Evolutionary conservation across 2,113 vertebrate species (phyloP).

Genomic region (Corythornis madagascariensis): DNA sequence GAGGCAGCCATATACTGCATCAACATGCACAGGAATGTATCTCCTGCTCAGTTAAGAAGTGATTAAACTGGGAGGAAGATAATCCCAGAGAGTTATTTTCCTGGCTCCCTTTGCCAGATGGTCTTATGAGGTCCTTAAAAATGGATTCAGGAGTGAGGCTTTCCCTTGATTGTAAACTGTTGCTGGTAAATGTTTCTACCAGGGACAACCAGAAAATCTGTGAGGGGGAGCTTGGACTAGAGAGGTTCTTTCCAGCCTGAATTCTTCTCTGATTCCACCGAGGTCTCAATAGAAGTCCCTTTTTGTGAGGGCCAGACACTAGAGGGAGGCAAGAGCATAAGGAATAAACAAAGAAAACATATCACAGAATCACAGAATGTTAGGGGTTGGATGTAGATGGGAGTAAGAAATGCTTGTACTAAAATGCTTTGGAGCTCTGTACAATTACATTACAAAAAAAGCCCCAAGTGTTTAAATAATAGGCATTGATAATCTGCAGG

Average conservation of each 20-base stretch:
- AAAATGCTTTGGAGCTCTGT: neutral
- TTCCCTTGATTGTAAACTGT: neutral
- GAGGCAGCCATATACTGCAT: neutral
- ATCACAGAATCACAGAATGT: too few species aligned
- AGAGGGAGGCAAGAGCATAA: constrained; percentile 24
- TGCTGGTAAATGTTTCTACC: neutral
- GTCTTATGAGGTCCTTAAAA: neutral
- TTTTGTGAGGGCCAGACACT: neutral
- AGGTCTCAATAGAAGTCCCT: neutral
- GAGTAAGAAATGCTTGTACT: neutral
- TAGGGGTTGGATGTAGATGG: neutral
- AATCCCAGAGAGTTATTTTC: neutral
- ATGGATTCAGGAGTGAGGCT: neutral
- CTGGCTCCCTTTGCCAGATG: neutral
- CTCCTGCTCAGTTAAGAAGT: neutral
- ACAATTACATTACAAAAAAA: neutral
- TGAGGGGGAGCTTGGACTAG: neutral
- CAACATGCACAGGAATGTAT: neutral
- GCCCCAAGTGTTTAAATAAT: neutral
- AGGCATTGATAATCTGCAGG: neutral
- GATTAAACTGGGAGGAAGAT: neutral
- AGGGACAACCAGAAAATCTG: neutral
- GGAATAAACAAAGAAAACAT: neutral
- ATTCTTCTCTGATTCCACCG: neutral
- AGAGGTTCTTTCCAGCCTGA: neutral